phyloP scores from a whole-genome alignment of 2,113 vertebrate genomes.

The Chelonoidis abingdonii region DNA sequence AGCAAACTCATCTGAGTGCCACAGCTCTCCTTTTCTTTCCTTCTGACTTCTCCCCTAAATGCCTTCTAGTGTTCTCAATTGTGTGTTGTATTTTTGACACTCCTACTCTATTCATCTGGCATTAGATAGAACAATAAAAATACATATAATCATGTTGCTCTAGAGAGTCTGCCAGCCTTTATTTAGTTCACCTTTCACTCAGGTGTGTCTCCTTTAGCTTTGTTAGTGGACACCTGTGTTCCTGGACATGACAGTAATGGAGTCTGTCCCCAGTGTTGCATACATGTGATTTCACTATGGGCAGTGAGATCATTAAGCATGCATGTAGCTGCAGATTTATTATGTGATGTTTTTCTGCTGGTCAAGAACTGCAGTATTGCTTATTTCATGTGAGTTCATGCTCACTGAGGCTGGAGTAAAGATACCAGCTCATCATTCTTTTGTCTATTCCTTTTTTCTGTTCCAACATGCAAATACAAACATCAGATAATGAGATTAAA shows the following conservation, averaged over 20 bases:
- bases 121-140: rapidly evolving
- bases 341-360: neutral
- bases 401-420: neutral
- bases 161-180: rapidly evolving
- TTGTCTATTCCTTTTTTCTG: conserved; percentile 39
- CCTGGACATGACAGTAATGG: neutral
- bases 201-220: rapidly evolving
- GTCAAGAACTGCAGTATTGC: neutral
- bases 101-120: rapidly evolving
- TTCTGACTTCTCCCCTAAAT: neutral
- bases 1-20: neutral
- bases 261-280: rapidly evolving
- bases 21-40: neutral
- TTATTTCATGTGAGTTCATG: neutral
- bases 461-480: conserved; percentile 50
- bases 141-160: rapidly evolving
- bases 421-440: neutral
- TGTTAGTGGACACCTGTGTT: rapidly evolving
- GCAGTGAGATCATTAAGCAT: rapidly evolving
- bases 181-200: neutral
- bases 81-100: neutral
- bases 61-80: rapidly evolving
- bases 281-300: rapidly evolving
- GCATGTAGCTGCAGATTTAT: rapidly evolving
- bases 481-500: conserved; percentile 45